Percentiles rank a stretch among this genome's conserved stretches.
Evolutionary conservation across 2,113 vertebrate species (phyloP).

Genomic region (Eulemur rufifrons): DNA sequence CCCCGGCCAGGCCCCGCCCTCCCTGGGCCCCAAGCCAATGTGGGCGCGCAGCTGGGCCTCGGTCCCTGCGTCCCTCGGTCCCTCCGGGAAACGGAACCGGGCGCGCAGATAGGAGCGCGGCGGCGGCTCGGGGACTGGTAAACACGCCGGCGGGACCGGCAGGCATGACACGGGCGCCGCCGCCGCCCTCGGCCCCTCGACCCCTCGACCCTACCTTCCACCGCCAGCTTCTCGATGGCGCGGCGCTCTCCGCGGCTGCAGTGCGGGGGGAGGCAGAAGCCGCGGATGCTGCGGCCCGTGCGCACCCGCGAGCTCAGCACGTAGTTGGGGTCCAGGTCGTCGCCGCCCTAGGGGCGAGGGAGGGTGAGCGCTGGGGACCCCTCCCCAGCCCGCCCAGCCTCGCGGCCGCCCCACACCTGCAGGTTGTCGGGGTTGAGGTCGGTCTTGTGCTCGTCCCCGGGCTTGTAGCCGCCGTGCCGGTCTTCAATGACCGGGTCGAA

Average conservation of each 20-base stretch:
- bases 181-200: not conserved
- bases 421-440: slow-evolving; percentile 92
- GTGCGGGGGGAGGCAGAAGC: slow-evolving; percentile 96
- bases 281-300: slow-evolving; percentile 95
- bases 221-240: slow-evolving; percentile 93
- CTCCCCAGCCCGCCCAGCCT: not conserved
- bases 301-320: slow-evolving; percentile 97
- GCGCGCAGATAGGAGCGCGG: not conserved
- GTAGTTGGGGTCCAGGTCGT: slow-evolving; percentile 96
- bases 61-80: not conserved
- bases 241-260: slow-evolving; percentile 97
- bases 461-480: slow-evolving; percentile 97
- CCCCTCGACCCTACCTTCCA: slow-evolving; percentile 88
- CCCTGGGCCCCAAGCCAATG: not conserved
- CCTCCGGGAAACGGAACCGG: not conserved
- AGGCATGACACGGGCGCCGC: not conserved
- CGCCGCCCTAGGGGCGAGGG: slow-evolving; percentile 88
- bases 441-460: slow-evolving; percentile 95
- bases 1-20: not conserved
- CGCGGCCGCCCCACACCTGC: slow-evolving; percentile 85
- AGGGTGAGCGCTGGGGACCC: not conserved
- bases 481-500: slow-evolving; percentile 96
- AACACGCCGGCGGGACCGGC: not conserved
- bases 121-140: not conserved
- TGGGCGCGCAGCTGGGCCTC: not conserved